Evolutionary conservation across 2,888 invertebrate genomes (phyloP).

Genomic region (Acronicta aceris): DNA sequence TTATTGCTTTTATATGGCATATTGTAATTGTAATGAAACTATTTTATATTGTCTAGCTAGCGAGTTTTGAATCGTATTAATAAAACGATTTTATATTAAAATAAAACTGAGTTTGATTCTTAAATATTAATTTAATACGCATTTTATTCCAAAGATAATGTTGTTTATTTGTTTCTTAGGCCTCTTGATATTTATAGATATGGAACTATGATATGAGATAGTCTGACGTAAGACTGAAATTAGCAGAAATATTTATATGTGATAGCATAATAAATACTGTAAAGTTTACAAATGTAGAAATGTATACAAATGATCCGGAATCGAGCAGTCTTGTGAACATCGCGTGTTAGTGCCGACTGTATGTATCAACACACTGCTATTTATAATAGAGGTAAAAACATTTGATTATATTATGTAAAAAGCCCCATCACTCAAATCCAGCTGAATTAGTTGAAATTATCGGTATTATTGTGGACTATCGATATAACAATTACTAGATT

Average conservation of each 20-base stretch:
- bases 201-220: conserved; percentile 54
- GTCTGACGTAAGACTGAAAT: conserved; percentile 37
- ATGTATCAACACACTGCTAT: conserved; percentile 15
- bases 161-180: conserved; percentile 49
- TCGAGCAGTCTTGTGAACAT: conserved; percentile 34
- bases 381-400: conserved; percentile 10
- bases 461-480: conserved; percentile 13
- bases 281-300: conserved; percentile 49
- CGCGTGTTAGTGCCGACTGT: conserved; percentile 3
- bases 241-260: conserved; percentile 39
- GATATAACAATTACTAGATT: conserved; percentile 13
- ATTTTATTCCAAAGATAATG: conserved; percentile 44
- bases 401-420: conserved; percentile 8
- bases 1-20: conserved; percentile 65
- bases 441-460: conserved; percentile 11
- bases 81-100: conserved; percentile 54
- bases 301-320: conserved; percentile 38
- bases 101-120: conserved; percentile 53
- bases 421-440: conserved; percentile 10
- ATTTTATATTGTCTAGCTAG: conserved; percentile 54
- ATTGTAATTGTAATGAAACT: conserved; percentile 50
- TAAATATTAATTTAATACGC: conserved; percentile 48
- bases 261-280: conserved; percentile 37
- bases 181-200: conserved; percentile 54
- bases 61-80: conserved; percentile 50